Evolutionary conservation across 37 sponge, comb jelly and placozoan species (phyloP), one percentile per base, ranked within the genome.

Genomic region (Haliclona indistincta): DNA sequence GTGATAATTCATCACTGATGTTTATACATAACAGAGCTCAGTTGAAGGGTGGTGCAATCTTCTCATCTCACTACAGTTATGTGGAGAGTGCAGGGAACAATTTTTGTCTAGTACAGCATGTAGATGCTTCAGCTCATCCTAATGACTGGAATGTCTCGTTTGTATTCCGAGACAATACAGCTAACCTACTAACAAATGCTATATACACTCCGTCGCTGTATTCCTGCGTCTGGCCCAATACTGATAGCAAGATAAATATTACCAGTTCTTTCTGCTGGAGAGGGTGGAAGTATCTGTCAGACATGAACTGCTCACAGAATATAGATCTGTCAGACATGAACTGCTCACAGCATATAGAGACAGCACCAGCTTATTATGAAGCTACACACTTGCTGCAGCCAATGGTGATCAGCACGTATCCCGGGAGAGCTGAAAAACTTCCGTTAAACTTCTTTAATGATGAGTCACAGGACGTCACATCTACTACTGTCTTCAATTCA

Each of bases 191-290:
- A 1, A 53, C 63, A 15, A 63, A 76, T 2, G 60, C 77, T 41
- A 76, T 76, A 23, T 63, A 64, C 66, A 64, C 66, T 34, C 60
- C 77, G 1, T 64, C 77, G 15, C 66, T 76, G 17, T 51, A 63
- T 40, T 63, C 77, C 52, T 76, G 77, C 53, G 15, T 76, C 13
- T 76, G 64, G 65, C 63, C 63, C 15, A 19, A 28, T 13, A 26
- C 26, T 20, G 26, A 61, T 13, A 61, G 26, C 32, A 61, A 10
- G 8, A 26, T 20, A 13, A n/a, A 61, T n/a, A 28, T 61, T n/a
- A 13, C 8, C 10, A 19, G 10, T 61, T n/a, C 32, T 1, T 76
- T 76, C n/a, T 43, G 66, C 45, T 76, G 77, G 77, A 22, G 19
- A 2, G 30, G 40, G 13, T 28, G 33, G 3, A 66, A 64, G 43